phyloP scores from a whole-genome alignment of 2,113 vertebrate species.

The Loxodonta africana region DNA sequence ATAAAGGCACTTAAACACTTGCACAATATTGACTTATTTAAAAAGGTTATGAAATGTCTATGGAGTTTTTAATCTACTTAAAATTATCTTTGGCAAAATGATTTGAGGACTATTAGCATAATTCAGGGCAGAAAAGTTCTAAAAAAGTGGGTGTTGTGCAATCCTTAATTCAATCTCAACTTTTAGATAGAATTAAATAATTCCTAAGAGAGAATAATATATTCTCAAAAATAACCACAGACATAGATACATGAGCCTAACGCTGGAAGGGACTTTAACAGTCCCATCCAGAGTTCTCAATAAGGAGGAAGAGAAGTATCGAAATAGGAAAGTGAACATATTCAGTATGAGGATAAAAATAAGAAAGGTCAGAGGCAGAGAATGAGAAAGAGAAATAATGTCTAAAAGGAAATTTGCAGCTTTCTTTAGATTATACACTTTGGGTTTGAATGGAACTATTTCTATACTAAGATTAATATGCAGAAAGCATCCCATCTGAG shows the following conservation, averaged over 20 bases:
- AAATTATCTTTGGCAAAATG: constrained; percentile 44
- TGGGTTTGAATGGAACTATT: not conserved
- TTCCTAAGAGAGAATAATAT: constrained; percentile 3
- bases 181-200: constrained; percentile 23
- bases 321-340: not conserved
- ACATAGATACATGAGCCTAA: not conserved
- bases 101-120: constrained; percentile 26
- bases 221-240: not conserved
- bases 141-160: not conserved
- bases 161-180: not conserved
- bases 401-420: not conserved
- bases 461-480: not conserved
- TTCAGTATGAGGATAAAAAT: not conserved
- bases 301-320: not conserved
- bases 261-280: not conserved
- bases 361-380: not conserved
- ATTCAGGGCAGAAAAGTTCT: not conserved
- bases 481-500: not conserved
- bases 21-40: constrained; percentile 22
- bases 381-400: not conserved
- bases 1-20: not conserved
- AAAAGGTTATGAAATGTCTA: not conserved
- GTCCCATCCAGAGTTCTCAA: not conserved
- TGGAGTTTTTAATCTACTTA: not conserved
- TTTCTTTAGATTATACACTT: constrained; percentile 7